phyloP scores from a whole-genome alignment of 2,797 vertebrate species.

The Capromys pilorides region DNA sequence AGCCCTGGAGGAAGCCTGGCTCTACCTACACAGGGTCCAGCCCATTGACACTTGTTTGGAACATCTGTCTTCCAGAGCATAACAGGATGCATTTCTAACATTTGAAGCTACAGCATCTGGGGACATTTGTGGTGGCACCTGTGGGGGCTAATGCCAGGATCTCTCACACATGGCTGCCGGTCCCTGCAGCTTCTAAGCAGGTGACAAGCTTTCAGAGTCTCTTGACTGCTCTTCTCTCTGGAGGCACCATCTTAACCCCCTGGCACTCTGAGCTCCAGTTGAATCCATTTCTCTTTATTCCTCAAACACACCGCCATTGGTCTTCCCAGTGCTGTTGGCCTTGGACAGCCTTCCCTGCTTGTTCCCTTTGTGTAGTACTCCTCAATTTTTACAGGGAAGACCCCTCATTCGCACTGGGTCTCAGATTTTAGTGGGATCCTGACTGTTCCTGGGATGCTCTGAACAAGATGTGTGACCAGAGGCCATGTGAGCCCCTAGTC shows the following conservation, averaged over 20 bases:
- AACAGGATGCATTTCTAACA: background rate
- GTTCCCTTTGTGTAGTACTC: background rate
- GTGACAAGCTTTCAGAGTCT: background rate
- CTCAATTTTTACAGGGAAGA: background rate
- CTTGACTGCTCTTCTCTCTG: background rate
- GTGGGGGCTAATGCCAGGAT: background rate
- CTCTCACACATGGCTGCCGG: no score
- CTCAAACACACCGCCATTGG: background rate
- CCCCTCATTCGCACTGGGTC: background rate
- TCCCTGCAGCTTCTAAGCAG: background rate
- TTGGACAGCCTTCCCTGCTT: background rate
- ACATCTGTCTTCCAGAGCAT: background rate
- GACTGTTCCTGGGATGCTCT: no score
- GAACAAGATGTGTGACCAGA: background rate
- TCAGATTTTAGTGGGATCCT: background rate
- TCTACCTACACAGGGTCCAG: background rate
- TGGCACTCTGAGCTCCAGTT: background rate
- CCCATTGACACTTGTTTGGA: background rate
- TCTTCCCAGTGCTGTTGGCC: background rate
- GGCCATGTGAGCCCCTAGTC: accelerated
- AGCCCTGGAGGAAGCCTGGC: background rate
- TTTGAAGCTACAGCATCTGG: background rate
- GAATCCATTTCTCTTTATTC: background rate
- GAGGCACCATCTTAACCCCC: background rate
- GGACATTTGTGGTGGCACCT: background rate